These are phyloP conservation scores for Scaptomyza parva DNA, from an alignment of 2,888 invertebrate genomes.

Conservation along the genomic window DNA sequence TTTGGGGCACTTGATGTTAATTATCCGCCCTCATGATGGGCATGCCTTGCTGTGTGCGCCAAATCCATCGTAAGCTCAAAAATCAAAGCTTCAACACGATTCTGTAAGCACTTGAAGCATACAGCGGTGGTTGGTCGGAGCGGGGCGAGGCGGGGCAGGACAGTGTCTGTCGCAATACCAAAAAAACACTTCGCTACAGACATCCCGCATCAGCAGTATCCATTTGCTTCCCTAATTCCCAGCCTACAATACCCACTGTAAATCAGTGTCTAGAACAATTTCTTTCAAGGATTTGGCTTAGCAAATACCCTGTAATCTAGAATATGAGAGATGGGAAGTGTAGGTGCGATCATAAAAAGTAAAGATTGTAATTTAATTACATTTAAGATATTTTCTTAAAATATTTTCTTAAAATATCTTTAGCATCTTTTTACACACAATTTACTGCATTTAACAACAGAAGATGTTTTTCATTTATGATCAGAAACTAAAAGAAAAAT, in stretches of 20 bases:
- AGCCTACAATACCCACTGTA: too few species aligned
- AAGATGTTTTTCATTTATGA: too few species aligned
- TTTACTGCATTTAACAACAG: too few species aligned
- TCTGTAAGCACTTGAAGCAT: constrained; percentile 68
- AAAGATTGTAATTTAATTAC: too few species aligned
- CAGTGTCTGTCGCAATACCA: constrained; percentile 19
- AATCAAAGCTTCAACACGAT: constrained; percentile 78
- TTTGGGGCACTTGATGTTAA: constrained; percentile 64
- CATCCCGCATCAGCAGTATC: constrained; percentile 32
- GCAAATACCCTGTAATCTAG: neutral
- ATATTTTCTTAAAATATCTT: too few species aligned
- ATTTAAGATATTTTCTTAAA: too few species aligned
- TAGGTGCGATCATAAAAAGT: neutral
- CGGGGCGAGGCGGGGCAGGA: too few species aligned
- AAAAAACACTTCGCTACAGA: constrained; percentile 48
- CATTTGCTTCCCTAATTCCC: neutral
- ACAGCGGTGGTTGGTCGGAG: neutral
- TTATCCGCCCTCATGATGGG: constrained; percentile 70
- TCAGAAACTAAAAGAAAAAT: too few species aligned
- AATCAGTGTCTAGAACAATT: neutral
- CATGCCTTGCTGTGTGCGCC: constrained; percentile 45
- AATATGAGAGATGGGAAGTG: neutral
- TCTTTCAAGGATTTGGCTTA: constrained; percentile 4
- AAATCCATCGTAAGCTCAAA: constrained; percentile 69
- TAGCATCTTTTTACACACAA: too few species aligned